Percentiles rank a stretch among this genome's conserved stretches.
Evolutionary conservation across 2,888 invertebrate species (phyloP).

Genomic region (Ophioninae sp.): DNA sequence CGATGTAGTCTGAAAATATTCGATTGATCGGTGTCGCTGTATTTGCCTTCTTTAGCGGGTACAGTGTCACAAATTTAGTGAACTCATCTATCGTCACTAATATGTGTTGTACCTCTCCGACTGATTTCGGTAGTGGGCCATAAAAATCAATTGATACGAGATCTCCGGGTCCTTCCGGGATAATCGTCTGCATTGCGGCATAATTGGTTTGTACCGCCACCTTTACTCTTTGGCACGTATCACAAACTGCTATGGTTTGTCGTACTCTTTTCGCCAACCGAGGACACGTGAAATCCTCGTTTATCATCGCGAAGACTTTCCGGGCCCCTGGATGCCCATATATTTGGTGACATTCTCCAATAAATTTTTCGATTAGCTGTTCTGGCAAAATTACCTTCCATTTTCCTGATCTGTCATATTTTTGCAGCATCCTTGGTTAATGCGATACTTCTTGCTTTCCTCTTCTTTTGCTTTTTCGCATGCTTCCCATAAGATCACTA

Average conservation of each 20-base stretch:
- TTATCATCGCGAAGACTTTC: not conserved
- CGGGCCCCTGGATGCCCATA: too few species aligned
- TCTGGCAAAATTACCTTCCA: not conserved
- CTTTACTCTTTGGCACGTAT: not conserved
- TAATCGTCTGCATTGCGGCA: constrained; percentile 42
- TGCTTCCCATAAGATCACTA: too few species aligned
- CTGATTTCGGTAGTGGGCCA: constrained; percentile 48
- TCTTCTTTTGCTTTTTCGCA: too few species aligned
- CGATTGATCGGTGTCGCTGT: not conserved
- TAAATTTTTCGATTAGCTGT: not conserved
- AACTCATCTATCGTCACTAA: not conserved
- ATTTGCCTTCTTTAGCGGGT: not conserved
- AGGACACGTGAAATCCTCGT: not conserved
- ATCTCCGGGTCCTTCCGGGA: too few species aligned
- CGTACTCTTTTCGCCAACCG: not conserved
- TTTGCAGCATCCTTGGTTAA: not conserved
- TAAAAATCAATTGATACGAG: too few species aligned
- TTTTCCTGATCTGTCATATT: not conserved
- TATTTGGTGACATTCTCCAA: not conserved
- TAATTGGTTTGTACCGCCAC: constrained; percentile 31
- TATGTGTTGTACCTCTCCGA: not conserved
- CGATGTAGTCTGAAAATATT: too few species aligned
- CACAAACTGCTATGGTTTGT: not conserved
- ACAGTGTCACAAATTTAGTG: not conserved
- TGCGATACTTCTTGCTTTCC: not conserved